A percentile compares a stretch with the other conserved stretches of the same genome.
Evolutionary conservation across 2,113 vertebrate genomes (phyloP).

Genomic region (Prinia subflava): DNA sequence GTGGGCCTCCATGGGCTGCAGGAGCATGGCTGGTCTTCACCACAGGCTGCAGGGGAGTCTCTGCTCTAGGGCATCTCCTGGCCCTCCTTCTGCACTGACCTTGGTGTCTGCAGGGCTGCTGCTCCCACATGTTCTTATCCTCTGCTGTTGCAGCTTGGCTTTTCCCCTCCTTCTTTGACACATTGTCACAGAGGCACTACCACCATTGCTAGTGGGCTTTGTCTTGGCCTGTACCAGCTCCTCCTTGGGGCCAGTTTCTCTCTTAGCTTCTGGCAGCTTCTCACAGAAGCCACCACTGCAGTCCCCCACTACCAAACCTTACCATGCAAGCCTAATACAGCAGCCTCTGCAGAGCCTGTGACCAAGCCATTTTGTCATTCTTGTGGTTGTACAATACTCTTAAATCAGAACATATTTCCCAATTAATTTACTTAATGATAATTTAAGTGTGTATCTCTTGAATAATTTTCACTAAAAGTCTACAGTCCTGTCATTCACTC

Average conservation of each 20-base stretch:
- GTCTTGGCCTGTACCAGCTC: not conserved
- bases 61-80: not conserved
- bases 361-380: not conserved
- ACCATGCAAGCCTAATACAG: not conserved
- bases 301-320: not conserved
- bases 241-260: not conserved
- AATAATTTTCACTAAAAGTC: not conserved
- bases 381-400: not conserved
- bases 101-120: not conserved
- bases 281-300: not conserved
- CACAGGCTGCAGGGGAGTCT: not conserved
- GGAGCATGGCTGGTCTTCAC: not conserved
- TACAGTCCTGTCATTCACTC: not conserved
- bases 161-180: not conserved
- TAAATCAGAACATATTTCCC: not conserved
- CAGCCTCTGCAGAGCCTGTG: not conserved
- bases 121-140: too few species aligned
- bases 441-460: not conserved
- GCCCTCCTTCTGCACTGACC: not conserved
- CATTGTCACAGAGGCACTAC: not conserved
- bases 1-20: too few species aligned
- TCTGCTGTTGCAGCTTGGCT: not conserved
- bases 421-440: not conserved
- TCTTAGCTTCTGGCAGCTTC: not conserved
- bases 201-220: too few species aligned